A percentile compares a stretch with the other conserved stretches of the same genome.
These are phyloP conservation scores for Dendronephthya gigantea DNA, from an alignment of 64 coral and sea anemone species.

Conservation along the genomic window DNA sequence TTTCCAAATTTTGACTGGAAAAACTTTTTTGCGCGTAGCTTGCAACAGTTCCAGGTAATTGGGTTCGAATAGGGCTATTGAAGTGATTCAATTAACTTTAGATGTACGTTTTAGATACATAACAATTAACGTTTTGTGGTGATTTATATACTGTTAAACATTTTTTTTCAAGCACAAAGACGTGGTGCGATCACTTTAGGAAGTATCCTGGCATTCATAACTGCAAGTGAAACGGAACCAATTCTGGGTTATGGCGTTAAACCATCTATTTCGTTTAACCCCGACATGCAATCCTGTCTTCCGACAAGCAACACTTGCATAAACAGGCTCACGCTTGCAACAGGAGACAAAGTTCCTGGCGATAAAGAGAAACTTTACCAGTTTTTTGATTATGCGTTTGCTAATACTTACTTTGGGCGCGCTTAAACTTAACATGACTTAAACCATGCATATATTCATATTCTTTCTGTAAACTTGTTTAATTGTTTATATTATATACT, in stretches of 20 bases:
- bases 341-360: not conserved
- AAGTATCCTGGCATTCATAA: conserved; percentile 13
- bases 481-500: too few species aligned
- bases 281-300: not conserved
- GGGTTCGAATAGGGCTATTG: too few species aligned
- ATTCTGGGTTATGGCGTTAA: conserved; percentile 12
- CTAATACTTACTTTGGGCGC: conserved; percentile 11
- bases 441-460: too few species aligned
- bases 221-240: conserved; percentile 21
- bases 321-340: conserved; percentile 22
- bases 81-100: too few species aligned
- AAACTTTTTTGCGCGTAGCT: too few species aligned
- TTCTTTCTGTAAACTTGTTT: too few species aligned
- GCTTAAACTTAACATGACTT: too few species aligned
- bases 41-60: too few species aligned
- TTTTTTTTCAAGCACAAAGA: conserved; percentile 21
- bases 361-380: not conserved
- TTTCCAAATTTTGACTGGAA: too few species aligned
- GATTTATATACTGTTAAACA: too few species aligned
- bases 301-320: conserved; percentile 35
- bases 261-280: not conserved
- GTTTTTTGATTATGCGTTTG: conserved; percentile 35
- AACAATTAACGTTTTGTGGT: too few species aligned
- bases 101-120: too few species aligned
- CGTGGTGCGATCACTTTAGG: not conserved